Conservation (phyloP, 2,888 invertebrate genomes). For the Drosophila atroscutellata region DNA sequence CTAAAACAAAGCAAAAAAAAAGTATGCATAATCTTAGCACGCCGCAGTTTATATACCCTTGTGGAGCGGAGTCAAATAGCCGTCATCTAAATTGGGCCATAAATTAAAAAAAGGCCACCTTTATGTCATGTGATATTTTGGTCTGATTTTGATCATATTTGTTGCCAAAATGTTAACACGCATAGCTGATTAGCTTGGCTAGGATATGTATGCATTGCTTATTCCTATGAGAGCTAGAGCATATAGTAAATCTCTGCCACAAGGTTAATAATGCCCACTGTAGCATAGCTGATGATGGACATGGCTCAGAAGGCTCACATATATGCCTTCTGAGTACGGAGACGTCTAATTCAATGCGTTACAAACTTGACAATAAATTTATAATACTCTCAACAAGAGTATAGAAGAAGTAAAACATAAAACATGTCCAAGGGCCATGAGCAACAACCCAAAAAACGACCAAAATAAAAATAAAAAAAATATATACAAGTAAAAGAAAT, state of each 20-base stretch:
- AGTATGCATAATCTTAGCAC: neutral
- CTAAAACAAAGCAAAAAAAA: constrained; percentile 15
- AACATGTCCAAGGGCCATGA: constrained; percentile 18
- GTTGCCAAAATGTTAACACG: neutral
- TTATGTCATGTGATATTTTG: neutral
- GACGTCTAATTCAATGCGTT: neutral
- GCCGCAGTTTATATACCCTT: neutral
- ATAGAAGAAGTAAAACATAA: neutral
- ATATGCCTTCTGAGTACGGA: neutral
- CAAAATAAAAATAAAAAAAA: fast-evolving
- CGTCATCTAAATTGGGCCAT: neutral
- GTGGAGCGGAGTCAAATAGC: neutral
- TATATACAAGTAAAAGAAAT: constrained; percentile 26
- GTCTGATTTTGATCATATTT: neutral
- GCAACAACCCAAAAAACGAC: constrained; percentile 13
- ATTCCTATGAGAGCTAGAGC: neutral
- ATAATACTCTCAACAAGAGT: neutral
- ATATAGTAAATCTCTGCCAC: neutral
- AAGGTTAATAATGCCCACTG: neutral
- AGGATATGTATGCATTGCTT: neutral
- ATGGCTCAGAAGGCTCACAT: neutral
- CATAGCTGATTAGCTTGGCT: neutral
- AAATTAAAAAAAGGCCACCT: neutral
- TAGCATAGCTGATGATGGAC: neutral
- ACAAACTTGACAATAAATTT: neutral